These are phyloP conservation scores for Pungitius pungitius DNA, from an alignment of 2,113 vertebrate species.

Conservation along the genomic window DNA sequence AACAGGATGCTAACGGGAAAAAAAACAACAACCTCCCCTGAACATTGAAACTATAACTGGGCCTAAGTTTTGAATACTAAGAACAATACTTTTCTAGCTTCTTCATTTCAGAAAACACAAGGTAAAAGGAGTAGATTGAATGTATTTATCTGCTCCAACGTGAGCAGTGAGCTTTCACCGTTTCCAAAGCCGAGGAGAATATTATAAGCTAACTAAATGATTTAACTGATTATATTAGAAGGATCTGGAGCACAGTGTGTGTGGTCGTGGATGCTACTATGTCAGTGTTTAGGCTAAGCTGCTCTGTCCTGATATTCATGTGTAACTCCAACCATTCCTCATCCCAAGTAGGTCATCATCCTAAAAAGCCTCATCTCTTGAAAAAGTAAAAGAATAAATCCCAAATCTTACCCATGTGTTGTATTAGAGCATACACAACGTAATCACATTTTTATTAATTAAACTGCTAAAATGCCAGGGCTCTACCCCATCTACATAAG, in stretches of 20 bases:
- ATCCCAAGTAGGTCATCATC: background rate
- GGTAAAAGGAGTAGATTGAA: background rate
- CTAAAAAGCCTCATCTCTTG: background rate
- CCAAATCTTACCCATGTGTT: background rate
- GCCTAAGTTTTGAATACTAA: background rate
- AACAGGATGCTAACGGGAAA: conserved; percentile 1
- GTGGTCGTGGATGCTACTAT: background rate
- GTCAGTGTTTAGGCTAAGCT: background rate
- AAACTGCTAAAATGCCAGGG: background rate
- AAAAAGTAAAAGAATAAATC: background rate
- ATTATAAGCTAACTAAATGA: background rate
- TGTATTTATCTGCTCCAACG: background rate
- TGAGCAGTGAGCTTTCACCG: background rate
- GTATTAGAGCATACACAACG: too few species aligned
- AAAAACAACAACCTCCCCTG: background rate
- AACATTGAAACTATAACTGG: background rate
- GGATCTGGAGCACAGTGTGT: background rate
- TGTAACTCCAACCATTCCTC: background rate
- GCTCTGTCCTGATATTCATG: background rate
- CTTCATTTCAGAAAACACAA: background rate
- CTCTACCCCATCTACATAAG: background rate
- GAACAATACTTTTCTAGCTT: background rate
- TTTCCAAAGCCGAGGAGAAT: background rate
- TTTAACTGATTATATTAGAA: background rate
- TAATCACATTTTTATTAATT: background rate